Evolutionary conservation across 2,888 invertebrate genomes (phyloP).

Genomic region (Saturnia pavonia): DNA sequence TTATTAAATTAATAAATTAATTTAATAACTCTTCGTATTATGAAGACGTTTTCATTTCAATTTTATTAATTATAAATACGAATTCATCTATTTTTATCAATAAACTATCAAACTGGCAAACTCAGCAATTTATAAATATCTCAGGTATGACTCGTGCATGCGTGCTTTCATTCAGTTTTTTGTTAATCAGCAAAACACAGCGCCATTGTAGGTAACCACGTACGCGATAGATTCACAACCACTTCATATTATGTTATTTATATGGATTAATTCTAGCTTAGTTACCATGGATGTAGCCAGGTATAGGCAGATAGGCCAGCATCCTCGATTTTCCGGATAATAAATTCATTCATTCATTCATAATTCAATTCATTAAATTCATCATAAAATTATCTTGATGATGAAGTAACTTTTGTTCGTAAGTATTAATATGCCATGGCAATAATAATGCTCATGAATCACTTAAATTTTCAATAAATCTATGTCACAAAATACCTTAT

Average conservation of each 20-base stretch:
- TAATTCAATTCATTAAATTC: too few relatives aligned
- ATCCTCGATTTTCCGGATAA: too few relatives aligned
- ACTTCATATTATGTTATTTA: not conserved
- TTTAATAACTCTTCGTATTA: not conserved
- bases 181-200: not conserved
- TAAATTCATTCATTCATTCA: too few relatives aligned
- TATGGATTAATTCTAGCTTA: not conserved
- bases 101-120: not conserved
- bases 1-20: too few relatives aligned
- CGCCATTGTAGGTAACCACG: not conserved
- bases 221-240: not conserved
- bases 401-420: too few relatives aligned
- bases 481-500: too few relatives aligned
- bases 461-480: too few relatives aligned
- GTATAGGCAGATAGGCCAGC: too few relatives aligned
- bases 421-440: too few relatives aligned
- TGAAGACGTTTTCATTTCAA: not conserved
- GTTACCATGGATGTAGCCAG: too few relatives aligned
- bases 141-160: not conserved
- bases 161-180: not conserved
- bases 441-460: too few relatives aligned
- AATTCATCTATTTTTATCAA: not conserved
- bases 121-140: not conserved
- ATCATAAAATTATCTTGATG: too few relatives aligned
- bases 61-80: not conserved